Evolutionary conservation across 2,888 invertebrate genomes (phyloP), one percentile per base, ranked within the genome.

Genomic region (Anodontia alba): DNA sequence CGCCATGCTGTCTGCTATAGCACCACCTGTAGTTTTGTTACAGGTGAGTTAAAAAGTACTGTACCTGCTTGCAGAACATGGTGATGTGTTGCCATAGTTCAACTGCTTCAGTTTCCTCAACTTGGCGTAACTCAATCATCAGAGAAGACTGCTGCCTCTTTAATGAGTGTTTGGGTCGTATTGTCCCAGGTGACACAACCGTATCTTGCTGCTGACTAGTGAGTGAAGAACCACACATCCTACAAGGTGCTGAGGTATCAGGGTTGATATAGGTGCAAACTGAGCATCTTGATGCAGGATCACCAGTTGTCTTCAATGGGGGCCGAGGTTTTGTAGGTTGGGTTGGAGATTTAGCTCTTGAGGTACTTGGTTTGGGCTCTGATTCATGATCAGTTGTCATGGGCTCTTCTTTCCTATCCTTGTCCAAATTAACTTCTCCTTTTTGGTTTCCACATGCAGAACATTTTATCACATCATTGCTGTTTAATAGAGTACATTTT

Each of bases 1-100:
- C n/a, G n/a, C n/a, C n/a, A n/a, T n/a, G n/a, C n/a, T n/a, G n/a
- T n/a, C n/a, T n/a, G n/a, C n/a, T n/a, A n/a, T n/a, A n/a, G n/a
- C n/a, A n/a, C n/a, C n/a, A n/a, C n/a, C n/a, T n/a, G n/a, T n/a
- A n/a, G n/a, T n/a, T n/a, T n/a, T n/a, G n/a, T n/a, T n/a, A n/a
- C n/a, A n/a, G n/a, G n/a, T n/a, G n/a, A n/a, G n/a, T n/a, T n/a
- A n/a, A n/a, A n/a, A n/a, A n/a, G n/a, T n/a, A 38, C 12, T 81
- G 74, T 89, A 97, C 97, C 95, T 97, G 96, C 91, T 97, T 96
- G 94, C 98, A 99, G 93, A 97, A 98, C 75, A 97, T 96, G 66
- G 98, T 96, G 80, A 99, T 99, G 90, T 97, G 97, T 92, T 98
- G 97, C 98, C 98, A 98, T 93, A 97, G 97, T 90, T 97, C 97